phyloP scores from a whole-genome alignment of 64 coral and sea anemone genomes.

The Pocillopora damicornis region DNA sequence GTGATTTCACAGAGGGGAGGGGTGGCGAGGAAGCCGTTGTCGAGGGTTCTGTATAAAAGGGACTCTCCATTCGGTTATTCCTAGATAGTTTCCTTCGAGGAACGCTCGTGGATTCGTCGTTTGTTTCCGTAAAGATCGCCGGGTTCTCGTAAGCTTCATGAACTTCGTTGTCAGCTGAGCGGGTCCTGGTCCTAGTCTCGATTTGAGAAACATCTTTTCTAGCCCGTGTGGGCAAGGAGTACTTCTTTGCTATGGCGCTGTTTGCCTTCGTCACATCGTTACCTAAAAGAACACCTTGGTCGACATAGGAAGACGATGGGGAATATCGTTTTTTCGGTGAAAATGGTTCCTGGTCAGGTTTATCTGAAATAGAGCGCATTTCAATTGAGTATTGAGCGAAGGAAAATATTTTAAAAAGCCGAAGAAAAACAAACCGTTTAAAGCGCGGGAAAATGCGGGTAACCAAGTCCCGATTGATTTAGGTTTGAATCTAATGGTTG shows the following conservation, averaged over 20 bases:
- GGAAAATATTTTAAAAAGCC: too few relatives aligned
- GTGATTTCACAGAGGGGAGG: slow-evolving; percentile 3
- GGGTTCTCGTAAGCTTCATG: slow-evolving; percentile 23
- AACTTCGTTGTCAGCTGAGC: background rate
- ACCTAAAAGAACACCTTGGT: background rate
- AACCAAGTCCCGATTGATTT: too few relatives aligned
- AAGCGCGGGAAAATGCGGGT: too few relatives aligned
- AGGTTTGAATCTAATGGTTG: too few relatives aligned
- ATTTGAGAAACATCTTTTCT: background rate
- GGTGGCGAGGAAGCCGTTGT: background rate
- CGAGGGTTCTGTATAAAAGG: slow-evolving; percentile 1
- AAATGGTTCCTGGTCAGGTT: background rate
- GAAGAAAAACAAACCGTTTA: too few relatives aligned
- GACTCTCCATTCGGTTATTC: slow-evolving; percentile 14
- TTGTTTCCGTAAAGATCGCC: background rate
- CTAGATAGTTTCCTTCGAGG: background rate
- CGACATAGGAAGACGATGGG: slow-evolving; percentile 10
- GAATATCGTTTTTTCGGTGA: slow-evolving; percentile 18
- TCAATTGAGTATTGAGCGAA: background rate
- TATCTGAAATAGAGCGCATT: background rate
- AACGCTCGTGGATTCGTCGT: background rate
- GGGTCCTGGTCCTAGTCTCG: slow-evolving; percentile 6
- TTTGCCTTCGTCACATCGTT: slow-evolving; percentile 16
- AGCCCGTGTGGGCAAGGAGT: slow-evolving; percentile 9
- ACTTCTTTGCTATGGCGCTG: background rate